These are phyloP conservation scores for Horisme vitalbata DNA, from an alignment of 2,888 invertebrate genomes.

Conservation along the genomic window DNA sequence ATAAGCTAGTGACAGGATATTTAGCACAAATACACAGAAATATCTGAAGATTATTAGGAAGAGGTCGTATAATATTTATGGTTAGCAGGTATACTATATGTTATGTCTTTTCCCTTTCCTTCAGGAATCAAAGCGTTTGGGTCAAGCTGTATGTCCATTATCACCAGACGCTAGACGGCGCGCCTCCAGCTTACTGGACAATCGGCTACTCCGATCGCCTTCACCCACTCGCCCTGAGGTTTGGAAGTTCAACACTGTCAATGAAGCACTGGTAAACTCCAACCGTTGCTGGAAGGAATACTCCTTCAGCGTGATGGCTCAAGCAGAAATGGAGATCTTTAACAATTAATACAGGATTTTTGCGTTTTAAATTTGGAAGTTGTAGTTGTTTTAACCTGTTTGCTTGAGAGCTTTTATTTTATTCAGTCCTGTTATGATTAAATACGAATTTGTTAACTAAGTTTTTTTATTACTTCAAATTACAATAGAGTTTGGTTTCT, in stretches of 20 bases:
- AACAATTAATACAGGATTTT: neutral
- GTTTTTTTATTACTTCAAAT: no score
- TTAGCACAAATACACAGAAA: no score
- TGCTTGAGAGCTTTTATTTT: no score
- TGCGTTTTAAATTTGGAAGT: no score
- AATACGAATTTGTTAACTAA: no score
- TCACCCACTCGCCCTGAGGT: conserved; percentile 45
- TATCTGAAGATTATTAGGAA: no score
- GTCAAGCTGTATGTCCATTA: conserved; percentile 54
- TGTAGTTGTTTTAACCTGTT: no score
- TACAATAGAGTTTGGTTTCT: no score
- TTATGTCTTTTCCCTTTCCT: neutral
- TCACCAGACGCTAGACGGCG: conserved; percentile 63
- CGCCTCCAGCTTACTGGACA: conserved; percentile 58
- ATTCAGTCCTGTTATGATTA: neutral
- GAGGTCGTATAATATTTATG: no score
- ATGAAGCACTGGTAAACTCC: conserved; percentile 64
- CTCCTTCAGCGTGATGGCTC: conserved; percentile 48
- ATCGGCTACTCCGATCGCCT: conserved; percentile 52
- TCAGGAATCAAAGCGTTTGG: conserved; percentile 52
- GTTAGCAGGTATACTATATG: no score
- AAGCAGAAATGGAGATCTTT: conserved; percentile 38
- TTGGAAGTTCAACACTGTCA: conserved; percentile 75
- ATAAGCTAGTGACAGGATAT: no score
- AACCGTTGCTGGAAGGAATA: conserved; percentile 67